Conservation (phyloP, 2,113 vertebrate genomes). For the Grammomys surdaster region DNA sequence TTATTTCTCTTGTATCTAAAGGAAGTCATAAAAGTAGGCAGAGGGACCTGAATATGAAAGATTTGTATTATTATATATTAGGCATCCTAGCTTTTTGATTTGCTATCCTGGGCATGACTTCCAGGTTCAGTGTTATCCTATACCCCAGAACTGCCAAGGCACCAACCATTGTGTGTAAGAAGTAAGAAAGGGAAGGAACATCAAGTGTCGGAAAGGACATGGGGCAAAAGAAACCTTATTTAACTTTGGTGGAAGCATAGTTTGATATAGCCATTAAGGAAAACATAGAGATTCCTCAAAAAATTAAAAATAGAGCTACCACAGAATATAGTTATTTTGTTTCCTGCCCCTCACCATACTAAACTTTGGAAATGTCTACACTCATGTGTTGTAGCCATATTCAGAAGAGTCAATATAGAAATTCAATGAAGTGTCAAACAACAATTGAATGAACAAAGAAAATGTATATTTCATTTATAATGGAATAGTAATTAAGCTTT, state of each 20-base stretch:
- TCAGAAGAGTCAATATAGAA: neutral
- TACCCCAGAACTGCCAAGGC: neutral
- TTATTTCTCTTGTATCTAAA: conserved; percentile 1
- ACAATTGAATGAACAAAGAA: neutral
- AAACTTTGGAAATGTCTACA: neutral
- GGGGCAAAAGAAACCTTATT: neutral
- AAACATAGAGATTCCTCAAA: neutral
- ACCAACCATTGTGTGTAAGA: neutral
- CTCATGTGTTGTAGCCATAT: neutral
- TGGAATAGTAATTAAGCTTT: neutral
- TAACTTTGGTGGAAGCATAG: neutral
- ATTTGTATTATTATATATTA: neutral
- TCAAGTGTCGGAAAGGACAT: neutral
- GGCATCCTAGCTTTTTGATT: neutral
- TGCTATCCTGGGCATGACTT: neutral
- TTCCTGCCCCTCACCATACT: neutral
- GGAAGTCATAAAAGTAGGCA: neutral
- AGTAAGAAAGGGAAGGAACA: conserved; percentile 16
- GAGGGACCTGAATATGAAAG: neutral
- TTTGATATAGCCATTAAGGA: neutral
- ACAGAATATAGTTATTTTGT: neutral
- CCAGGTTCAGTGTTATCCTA: neutral
- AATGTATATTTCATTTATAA: neutral
- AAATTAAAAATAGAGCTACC: neutral
- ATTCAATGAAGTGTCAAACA: neutral